These are phyloP conservation scores for Eremophila alpestris DNA, from an alignment of 2,797 vertebrate species.

Conservation along the genomic window DNA sequence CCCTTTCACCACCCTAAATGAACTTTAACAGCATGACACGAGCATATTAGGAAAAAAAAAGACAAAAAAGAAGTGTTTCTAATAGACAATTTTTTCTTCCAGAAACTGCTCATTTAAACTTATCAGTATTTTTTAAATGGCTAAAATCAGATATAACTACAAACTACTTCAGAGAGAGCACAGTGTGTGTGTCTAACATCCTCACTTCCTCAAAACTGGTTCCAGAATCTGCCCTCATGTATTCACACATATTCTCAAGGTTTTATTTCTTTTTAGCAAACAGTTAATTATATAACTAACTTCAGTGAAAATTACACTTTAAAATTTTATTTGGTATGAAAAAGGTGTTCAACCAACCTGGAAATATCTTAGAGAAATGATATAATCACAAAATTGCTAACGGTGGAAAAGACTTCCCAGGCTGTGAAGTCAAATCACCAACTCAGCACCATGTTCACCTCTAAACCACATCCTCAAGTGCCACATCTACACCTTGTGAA, in stretches of 20 bases:
- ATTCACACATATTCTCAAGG: background rate
- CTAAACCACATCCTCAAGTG: background rate
- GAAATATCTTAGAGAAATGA: background rate
- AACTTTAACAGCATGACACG: background rate
- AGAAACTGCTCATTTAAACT: background rate
- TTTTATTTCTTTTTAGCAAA: background rate
- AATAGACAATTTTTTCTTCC: background rate
- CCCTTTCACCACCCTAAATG: background rate
- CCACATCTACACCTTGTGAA: background rate
- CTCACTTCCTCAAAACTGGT: background rate
- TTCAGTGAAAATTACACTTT: background rate
- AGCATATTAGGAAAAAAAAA: background rate
- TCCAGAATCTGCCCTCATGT: background rate
- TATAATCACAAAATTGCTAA: background rate
- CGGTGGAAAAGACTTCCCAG: background rate
- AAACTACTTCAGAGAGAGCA: background rate
- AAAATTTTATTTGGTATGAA: background rate
- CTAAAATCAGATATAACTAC: background rate
- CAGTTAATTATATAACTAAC: background rate
- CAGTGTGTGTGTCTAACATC: background rate
- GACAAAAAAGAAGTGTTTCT: background rate
- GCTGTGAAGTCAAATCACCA: rapidly evolving
- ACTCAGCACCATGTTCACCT: too few species aligned
- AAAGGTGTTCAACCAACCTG: background rate
- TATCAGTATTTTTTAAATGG: background rate